Evolutionary conservation across 2,113 vertebrate species (phyloP), one percentile per base, ranked within the genome.

Genomic region (Melanotaenia duboulayi): DNA sequence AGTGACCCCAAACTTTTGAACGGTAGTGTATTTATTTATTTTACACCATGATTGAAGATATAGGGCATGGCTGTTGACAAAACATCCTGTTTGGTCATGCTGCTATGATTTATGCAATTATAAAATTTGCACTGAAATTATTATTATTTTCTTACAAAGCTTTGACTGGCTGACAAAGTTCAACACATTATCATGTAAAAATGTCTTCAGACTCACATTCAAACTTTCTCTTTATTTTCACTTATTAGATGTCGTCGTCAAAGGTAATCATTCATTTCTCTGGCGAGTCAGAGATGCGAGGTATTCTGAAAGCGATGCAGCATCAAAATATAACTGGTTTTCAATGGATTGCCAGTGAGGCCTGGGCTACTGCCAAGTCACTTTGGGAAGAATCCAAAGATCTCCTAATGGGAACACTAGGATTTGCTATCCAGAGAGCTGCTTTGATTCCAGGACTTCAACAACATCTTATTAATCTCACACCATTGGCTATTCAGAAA

Each of bases 291-390:
- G 90, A 93, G n/a, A 76, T 94, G 37, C 74, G 84, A 12, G 50
- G 37, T 7, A 92, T 94, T 44, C 74, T 94, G 7, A 70, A 54
- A 62, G 93, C 90, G 75, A 64, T 91, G 24, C 74, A 20, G 1
- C 65, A 4, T 11, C 82, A 83, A 54, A 93, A 94, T 55, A 39
- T 94, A 4, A 91, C 87, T 0, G 87, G 81, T 39, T 59, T 92
- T 17, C 92, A 93, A 71, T 93, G 91, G 93, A 83, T 94, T 6
- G 91, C 91, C 17, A 91, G 93, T 59, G 93, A 94, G 70, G 91
- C 92, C 22, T 94, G 92, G 93, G 73, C 91, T 25, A 94, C 91
- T 14, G 82, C 89, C 12, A 85, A 76, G n/a, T 82, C 71, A 2
- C 79, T 94, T 23, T 92, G 90, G 90, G 61, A 58, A 35, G 79